A percentile compares a stretch with the other conserved stretches of the same genome.
Evolutionary conservation across 2,888 invertebrate species (phyloP).

Genomic region (Alentia gelatinosa): DNA sequence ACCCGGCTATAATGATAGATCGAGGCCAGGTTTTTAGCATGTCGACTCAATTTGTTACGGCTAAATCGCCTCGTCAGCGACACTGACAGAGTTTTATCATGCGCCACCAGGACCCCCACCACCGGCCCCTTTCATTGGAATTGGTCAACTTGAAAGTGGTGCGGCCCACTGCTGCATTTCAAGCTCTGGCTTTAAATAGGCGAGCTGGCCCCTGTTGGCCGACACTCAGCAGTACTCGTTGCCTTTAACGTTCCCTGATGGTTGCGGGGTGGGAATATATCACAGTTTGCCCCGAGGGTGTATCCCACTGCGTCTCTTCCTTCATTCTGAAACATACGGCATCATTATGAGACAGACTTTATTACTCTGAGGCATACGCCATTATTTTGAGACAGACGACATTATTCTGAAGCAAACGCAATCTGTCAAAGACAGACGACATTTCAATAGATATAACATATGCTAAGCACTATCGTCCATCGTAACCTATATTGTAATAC

Average conservation of each 20-base stretch:
- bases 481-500: no score
- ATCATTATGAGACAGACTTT: no score
- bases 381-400: no score
- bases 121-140: conserved; percentile 36
- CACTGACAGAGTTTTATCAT: conserved; percentile 42
- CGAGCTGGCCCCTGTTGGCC: not conserved
- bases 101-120: conserved; percentile 19
- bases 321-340: no score
- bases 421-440: no score
- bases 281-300: not conserved
- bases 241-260: not conserved
- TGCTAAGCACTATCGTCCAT: no score
- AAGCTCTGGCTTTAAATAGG: conserved; percentile 22
- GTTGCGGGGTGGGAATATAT: not conserved
- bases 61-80: conserved; percentile 40
- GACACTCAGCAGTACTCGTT: not conserved
- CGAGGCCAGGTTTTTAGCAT: conserved; percentile 9
- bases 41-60: conserved; percentile 39
- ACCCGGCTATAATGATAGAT: conserved; percentile 39
- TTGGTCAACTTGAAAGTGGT: conserved; percentile 23
- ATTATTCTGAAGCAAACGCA: no score
- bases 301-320: no score
- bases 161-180: conserved; percentile 17
- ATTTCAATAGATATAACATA: no score
- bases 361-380: no score